These are phyloP conservation scores for Diadromus collaris DNA, from an alignment of 2,888 invertebrate genomes.

Conservation along the genomic window DNA sequence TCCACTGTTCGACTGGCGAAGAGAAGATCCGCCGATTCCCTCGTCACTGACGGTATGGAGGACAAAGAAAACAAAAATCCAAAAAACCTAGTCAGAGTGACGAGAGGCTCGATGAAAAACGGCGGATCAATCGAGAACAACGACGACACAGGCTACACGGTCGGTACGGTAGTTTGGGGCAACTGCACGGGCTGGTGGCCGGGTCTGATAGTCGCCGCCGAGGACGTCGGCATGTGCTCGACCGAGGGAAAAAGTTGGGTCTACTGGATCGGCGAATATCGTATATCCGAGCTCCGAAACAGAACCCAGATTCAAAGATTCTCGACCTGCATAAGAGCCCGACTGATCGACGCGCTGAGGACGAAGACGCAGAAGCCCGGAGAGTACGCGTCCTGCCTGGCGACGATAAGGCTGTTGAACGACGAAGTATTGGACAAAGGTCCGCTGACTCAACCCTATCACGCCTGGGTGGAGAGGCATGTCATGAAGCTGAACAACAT, in stretches of 20 bases:
- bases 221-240: conserved; percentile 71
- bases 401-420: conserved; percentile 42
- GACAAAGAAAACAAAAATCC: not conserved
- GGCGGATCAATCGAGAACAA: not conserved
- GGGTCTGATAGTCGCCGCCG: conserved; percentile 72
- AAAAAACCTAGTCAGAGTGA: conserved; percentile 15
- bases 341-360: conserved; percentile 59
- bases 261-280: conserved; percentile 73
- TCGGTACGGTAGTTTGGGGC: conserved; percentile 76
- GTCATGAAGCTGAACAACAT: conserved; percentile 52
- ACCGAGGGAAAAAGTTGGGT: conserved; percentile 71
- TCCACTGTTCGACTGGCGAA: not conserved
- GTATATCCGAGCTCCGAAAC: conserved; percentile 71
- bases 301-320: conserved; percentile 71
- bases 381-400: conserved; percentile 37
- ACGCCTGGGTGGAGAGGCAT: conserved; percentile 70
- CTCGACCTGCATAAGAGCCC: conserved; percentile 62
- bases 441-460: conserved; percentile 70
- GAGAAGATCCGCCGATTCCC: conserved; percentile 34
- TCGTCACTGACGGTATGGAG: not conserved
- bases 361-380: not conserved
- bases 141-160: not conserved
- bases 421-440: conserved; percentile 39
- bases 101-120: conserved; percentile 37
- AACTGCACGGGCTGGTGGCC: conserved; percentile 76